phyloP scores from a whole-genome alignment of 2,113 vertebrate species.

The Lampris megalopsis region DNA sequence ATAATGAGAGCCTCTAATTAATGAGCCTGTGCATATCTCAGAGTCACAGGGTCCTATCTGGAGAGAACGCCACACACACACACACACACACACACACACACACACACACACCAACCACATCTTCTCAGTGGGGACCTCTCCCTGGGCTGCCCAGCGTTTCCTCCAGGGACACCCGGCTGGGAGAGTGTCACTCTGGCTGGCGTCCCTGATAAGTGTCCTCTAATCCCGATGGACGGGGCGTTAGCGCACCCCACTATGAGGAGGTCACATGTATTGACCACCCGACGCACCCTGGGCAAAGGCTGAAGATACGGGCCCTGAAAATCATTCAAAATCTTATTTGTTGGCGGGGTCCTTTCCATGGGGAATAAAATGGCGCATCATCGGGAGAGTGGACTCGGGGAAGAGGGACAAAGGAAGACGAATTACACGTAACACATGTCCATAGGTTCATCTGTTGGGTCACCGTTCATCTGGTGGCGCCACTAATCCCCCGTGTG shows the following conservation, averaged over 20 bases:
- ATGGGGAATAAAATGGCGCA: constrained; percentile 35
- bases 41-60: constrained; percentile 80
- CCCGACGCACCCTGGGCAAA: constrained; percentile 61
- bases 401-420: constrained; percentile 13
- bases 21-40: constrained; percentile 80
- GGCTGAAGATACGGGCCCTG: constrained; percentile 49
- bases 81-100: constrained; percentile 29
- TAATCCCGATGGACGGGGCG: constrained; percentile 77
- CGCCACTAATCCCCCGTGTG: background rate
- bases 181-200: constrained; percentile 68
- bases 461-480: constrained; percentile 15
- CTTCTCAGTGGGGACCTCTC: constrained; percentile 54
- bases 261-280: constrained; percentile 73
- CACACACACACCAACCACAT: constrained; percentile 49
- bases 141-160: constrained; percentile 57
- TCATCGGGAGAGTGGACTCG: constrained; percentile 30
- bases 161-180: constrained; percentile 68
- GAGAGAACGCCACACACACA: constrained; percentile 46
- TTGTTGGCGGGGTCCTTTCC: constrained; percentile 51
- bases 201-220: constrained; percentile 74
- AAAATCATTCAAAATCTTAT: constrained; percentile 62
- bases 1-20: constrained; percentile 84
- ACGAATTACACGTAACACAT: constrained; percentile 14
- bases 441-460: constrained; percentile 5
- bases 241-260: constrained; percentile 63